Conservation (phyloP, 30 jellyfish, hydroid and myxozoan genomes). For the Morbakka virulenta region DNA sequence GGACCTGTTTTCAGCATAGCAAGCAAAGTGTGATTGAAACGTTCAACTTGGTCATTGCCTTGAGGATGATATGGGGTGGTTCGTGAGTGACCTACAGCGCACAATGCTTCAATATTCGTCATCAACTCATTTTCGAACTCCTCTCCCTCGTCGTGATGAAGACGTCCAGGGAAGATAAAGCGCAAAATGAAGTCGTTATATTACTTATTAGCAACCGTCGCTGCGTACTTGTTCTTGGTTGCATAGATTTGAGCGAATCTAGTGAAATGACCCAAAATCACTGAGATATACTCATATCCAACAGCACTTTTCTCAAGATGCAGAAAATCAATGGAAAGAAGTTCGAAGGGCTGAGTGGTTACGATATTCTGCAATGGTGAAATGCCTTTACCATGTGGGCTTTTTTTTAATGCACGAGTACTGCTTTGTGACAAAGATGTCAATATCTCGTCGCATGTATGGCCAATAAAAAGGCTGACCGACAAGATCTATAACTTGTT, state of each 20-base stretch:
- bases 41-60: conserved; percentile 5
- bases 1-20: conserved; percentile 5
- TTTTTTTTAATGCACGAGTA: not conserved
- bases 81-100: not conserved
- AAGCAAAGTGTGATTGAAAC: conserved; percentile 15
- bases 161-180: conserved; percentile 12
- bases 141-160: conserved; percentile 32
- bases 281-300: conserved; percentile 36
- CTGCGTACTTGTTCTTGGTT: conserved; percentile 43
- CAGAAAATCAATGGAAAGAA: conserved; percentile 28
- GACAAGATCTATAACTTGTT: not conserved
- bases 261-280: conserved; percentile 38
- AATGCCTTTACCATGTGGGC: not conserved
- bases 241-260: conserved; percentile 54
- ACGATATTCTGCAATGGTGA: not conserved
- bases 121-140: conserved; percentile 18
- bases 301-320: conserved; percentile 31
- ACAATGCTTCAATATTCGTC: not conserved
- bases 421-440: no score
- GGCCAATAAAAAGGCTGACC: conserved; percentile 16
- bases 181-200: conserved; percentile 10
- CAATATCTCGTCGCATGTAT: conserved; percentile 15
- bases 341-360: conserved; percentile 22
- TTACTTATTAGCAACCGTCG: conserved; percentile 36
- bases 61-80: conserved; percentile 41